phyloP scores from a whole-genome alignment of 2,797 vertebrate species.

The Sebastes variabilis region DNA sequence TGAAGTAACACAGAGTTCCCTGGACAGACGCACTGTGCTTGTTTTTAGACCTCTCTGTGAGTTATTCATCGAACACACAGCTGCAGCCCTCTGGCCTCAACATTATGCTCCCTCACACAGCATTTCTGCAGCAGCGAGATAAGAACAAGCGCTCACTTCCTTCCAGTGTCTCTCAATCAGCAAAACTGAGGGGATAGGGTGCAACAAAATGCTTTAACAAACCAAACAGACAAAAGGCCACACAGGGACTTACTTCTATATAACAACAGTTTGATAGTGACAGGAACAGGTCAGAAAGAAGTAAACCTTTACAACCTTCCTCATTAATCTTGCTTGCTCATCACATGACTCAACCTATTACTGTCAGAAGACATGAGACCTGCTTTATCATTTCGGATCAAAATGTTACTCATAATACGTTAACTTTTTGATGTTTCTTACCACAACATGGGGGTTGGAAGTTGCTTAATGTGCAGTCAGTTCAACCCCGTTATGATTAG shows the following conservation, averaged over 20 bases:
- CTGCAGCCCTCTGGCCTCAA: neutral
- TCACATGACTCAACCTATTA: neutral
- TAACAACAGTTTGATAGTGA: conserved; percentile 17
- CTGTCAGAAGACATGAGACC: neutral
- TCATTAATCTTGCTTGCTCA: neutral
- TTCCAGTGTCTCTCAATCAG: conserved; percentile 70
- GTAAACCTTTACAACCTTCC: neutral
- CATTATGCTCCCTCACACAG: conserved; percentile 45
- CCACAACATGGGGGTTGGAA: too few relatives aligned
- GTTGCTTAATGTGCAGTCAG: neutral
- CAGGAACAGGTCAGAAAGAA: neutral
- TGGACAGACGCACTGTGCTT: neutral
- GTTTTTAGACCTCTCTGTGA: conserved; percentile 9
- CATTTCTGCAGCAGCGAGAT: conserved; percentile 64
- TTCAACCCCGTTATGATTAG: neutral
- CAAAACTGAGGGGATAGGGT: conserved; percentile 46
- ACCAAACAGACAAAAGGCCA: conserved; percentile 1
- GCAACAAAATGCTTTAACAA: neutral
- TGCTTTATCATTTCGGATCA: neutral
- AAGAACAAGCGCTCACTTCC: conserved; percentile 68
- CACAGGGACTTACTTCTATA: neutral
- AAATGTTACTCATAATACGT: neutral
- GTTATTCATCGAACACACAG: conserved; percentile 17
- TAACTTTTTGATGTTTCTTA: neutral
- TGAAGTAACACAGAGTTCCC: conserved; percentile 2